Base-by-base conservation (phyloP, 2,888 invertebrate genomes). In the Leucania comma region DNA sequence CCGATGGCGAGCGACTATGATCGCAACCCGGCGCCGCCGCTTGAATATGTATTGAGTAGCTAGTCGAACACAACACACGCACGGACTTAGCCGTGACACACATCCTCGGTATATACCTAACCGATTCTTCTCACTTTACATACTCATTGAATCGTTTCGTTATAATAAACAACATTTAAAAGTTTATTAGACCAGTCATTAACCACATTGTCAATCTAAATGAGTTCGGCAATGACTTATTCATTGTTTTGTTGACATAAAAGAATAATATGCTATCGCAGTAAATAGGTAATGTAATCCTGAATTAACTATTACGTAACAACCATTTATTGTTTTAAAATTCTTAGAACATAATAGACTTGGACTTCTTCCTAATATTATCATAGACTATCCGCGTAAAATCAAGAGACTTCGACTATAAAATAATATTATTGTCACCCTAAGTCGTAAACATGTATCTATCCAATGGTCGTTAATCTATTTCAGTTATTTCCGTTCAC, bases 31-130 rank as follows among this genome's bases (percentile, higher is more conserved):
- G 88, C 87, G 89, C 86, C 87, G 89, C 86, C 88, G 85, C 77
- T 88, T 94, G 93, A 94, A 95, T 95, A 95, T 95, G 92, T 93
- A 95, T 42, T 94, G 91, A 94, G 90, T 92, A 94, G 90, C 78
- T 82, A 81, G 88, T 88, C 87, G 88, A 89, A 89, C 89, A 87
- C 88, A 79, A 89, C 87, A 90, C 92, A 92, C 91, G 91, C 90
- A 90, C 87, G 87, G 81, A 86, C 83, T 88, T 90, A 93, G 89
- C 94, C 94, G 89, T 95, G 95, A 95, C 95, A 95, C 89, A 95
- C 90, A 94, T 94, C 90, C 85, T 85, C 72, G 61, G 72, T 46
- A 86, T 89, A 86, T 84, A 88, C 86, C 88, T 81, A 87, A 89
- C 86, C 83, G 86, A 90, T 88, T 90, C 86, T 88, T 86, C 84